A percentile compares a stretch with the other conserved stretches of the same genome.
phyloP scores from a whole-genome alignment of 2,888 invertebrate genomes.

The Pammene aurita region DNA sequence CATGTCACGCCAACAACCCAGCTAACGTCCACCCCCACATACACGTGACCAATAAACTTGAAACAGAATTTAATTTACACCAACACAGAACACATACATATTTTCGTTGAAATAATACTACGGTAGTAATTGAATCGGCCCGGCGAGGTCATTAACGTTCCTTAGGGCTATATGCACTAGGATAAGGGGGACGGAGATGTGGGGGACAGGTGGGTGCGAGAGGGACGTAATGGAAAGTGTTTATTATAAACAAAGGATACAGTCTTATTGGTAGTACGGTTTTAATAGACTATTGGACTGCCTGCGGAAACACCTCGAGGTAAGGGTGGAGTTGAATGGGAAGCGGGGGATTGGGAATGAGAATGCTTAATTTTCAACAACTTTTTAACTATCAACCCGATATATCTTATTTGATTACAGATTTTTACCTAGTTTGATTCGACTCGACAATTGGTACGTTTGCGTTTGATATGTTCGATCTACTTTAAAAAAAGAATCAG shows the following conservation, averaged over 20 bases:
- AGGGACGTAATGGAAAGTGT: slow-evolving; percentile 73
- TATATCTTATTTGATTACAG: too few relatives aligned
- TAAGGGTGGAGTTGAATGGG: slow-evolving; percentile 28
- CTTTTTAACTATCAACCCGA: too few relatives aligned
- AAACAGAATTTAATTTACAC: slow-evolving; percentile 80
- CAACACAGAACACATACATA: slow-evolving; percentile 79
- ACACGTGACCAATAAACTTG: slow-evolving; percentile 74
- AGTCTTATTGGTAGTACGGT: slow-evolving; percentile 78
- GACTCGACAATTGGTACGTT: too few relatives aligned
- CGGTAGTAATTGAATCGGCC: slow-evolving; percentile 83
- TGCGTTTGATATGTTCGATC: too few relatives aligned
- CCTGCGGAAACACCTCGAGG: slow-evolving; percentile 54
- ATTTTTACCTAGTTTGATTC: too few relatives aligned
- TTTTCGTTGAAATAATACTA: slow-evolving; percentile 81
- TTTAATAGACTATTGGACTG: slow-evolving; percentile 76
- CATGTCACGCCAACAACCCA: slow-evolving; percentile 1
- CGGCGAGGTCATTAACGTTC: slow-evolving; percentile 80
- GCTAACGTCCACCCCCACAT: slow-evolving; percentile 4
- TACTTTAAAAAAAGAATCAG: too few relatives aligned
- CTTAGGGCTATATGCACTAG: slow-evolving; percentile 78
- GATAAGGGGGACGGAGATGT: slow-evolving; percentile 60
- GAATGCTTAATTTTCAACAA: too few relatives aligned
- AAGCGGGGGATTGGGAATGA: slow-evolving; percentile 6
- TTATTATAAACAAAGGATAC: slow-evolving; percentile 82
- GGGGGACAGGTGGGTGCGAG: slow-evolving; percentile 44